Base-by-base conservation (phyloP, 1,140 invertebrate species). In the Pseudomyrmex cubaensis region DNA sequence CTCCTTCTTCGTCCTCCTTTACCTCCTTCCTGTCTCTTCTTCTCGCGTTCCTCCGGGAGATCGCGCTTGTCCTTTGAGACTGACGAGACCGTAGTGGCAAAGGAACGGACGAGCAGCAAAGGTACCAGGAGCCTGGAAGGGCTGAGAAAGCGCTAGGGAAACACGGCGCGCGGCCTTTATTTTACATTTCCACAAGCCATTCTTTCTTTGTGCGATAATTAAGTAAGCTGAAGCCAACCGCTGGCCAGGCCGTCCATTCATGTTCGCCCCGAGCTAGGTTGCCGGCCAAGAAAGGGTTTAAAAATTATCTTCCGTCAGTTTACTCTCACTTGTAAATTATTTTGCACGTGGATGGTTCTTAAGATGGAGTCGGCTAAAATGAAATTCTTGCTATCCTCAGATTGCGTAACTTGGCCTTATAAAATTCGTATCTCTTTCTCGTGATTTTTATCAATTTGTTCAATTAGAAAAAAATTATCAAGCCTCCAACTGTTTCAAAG, bases 131-230 rank as follows among this genome's bases (percentile, higher is more conserved):
- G 44, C 15, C 17, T 62, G 63, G 69, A 85, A 77, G 77, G 75
- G 83, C 63, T 70, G 74, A 62, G 61, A 84, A 86, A 86, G 84
- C 87, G 61, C 85, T 83, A 72, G 20, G 48, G 87, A 90, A 90
- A 90, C 88, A 89, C 85, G 77, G 88, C 22, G 88, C 22, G 59
- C 78, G 62, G 76, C 72, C 89, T 90, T 90, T 90, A 90, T 85
- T 90, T 90, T 87, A 90, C 89, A 89, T 90, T 90, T 90, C 88
- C 80, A 76, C 89, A 63, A 61, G 66, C 83, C 88, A 77, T 89
- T 90, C 89, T 89, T 90, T 86, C 88, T 87, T 90, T 87, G 88
- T 87, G 77, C 83, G 63, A 84, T 90, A 90, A 90, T 90, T 90
- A 90, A 90, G 84, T 90, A 86, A 90, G 82, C 73, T 83, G 87